These are phyloP conservation scores for Drosophila engyochracea DNA, from an alignment of 2,888 invertebrate genomes.

Conservation along the genomic window DNA sequence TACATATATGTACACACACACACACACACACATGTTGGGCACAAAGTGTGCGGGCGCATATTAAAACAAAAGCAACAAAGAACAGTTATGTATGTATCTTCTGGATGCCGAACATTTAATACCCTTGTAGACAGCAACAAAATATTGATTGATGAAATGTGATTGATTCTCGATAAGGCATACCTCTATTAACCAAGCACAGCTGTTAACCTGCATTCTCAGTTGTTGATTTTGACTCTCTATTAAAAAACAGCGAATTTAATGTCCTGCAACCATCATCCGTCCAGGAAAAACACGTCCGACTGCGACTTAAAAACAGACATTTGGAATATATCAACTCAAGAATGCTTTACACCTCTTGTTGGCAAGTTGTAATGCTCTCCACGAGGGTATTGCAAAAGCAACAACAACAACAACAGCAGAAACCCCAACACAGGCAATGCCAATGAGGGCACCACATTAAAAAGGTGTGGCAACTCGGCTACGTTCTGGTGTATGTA, in stretches of 20 bases:
- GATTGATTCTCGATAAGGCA: not conserved
- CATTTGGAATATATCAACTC: not conserved
- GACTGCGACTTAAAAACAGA: not conserved
- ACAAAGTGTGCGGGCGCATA: constrained; percentile 73
- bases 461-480: constrained; percentile 67
- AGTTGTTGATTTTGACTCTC: not conserved
- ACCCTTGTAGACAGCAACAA: not conserved
- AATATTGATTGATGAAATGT: not conserved
- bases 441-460: constrained; percentile 61
- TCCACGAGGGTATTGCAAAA: constrained; percentile 13
- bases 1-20: constrained; percentile 14
- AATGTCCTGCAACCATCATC: not conserved
- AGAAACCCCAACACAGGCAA: constrained; percentile 45
- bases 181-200: not conserved
- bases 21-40: constrained; percentile 35
- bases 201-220: not conserved
- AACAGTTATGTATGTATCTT: constrained; percentile 5
- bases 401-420: constrained; percentile 16
- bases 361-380: not conserved
- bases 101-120: not conserved
- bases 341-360: not conserved
- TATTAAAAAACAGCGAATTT: not conserved
- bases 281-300: not conserved
- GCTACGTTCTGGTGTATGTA: constrained; percentile 55
- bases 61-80: constrained; percentile 63